Percentiles rank a stretch among this genome's conserved stretches.
These are phyloP conservation scores for Leptogaster cylindrica DNA, from an alignment of 2,888 invertebrate genomes.

Conservation along the genomic window DNA sequence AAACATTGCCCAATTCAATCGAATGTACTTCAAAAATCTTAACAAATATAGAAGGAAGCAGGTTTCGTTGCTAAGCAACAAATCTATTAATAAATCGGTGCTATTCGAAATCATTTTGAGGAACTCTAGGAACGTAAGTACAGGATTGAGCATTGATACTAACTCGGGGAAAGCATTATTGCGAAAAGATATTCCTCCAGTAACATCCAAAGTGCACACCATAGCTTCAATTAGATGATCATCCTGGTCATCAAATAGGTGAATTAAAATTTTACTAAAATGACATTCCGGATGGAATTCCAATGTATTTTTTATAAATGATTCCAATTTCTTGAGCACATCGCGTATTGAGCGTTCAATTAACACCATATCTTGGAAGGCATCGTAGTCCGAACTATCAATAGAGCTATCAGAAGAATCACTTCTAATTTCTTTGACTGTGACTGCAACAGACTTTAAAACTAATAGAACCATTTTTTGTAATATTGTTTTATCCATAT, in stretches of 20 bases:
- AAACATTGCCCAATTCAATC: slow-evolving; percentile 84
- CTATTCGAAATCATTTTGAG: slow-evolving; percentile 82
- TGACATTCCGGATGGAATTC: slow-evolving; percentile 89
- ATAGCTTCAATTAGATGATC: slow-evolving; percentile 90
- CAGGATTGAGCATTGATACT: slow-evolving; percentile 82
- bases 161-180: slow-evolving; percentile 81
- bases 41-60: slow-evolving; percentile 86
- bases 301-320: slow-evolving; percentile 78
- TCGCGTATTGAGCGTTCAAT: slow-evolving; percentile 86
- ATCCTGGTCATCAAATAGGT: slow-evolving; percentile 88
- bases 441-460: slow-evolving; percentile 86
- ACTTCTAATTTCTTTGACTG: slow-evolving; percentile 86
- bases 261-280: slow-evolving; percentile 85
- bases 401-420: slow-evolving; percentile 86
- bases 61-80: slow-evolving; percentile 88
- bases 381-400: slow-evolving; percentile 83
- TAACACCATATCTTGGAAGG: slow-evolving; percentile 87
- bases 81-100: slow-evolving; percentile 80
- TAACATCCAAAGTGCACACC: slow-evolving; percentile 89
- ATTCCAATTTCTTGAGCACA: slow-evolving; percentile 80
- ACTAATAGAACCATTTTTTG: slow-evolving; percentile 88
- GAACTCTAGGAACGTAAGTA: slow-evolving; percentile 86
- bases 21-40: slow-evolving; percentile 82
- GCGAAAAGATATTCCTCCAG: slow-evolving; percentile 81
- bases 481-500: slow-evolving; percentile 76